Percentiles rank a stretch among this genome's conserved stretches.
phyloP scores from a whole-genome alignment of 2,888 invertebrate genomes.

The Platycheirus albimanus region DNA sequence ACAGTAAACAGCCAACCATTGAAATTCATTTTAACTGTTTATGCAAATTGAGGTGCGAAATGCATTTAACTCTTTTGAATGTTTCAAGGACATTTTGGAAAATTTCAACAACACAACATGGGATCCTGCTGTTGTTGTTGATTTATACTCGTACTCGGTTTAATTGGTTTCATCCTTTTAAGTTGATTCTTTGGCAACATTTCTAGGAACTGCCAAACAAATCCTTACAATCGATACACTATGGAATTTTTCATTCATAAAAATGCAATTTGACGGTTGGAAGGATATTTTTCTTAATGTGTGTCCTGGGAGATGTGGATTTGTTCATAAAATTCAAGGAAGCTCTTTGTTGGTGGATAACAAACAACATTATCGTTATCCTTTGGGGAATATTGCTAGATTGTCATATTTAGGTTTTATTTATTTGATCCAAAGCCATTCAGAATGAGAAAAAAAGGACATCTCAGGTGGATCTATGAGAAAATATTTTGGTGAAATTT shows the following conservation, averaged over 20 bases:
- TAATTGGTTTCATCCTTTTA: no score
- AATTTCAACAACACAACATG: background rate
- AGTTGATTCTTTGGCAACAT: conserved; percentile 19
- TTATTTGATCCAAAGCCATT: no score
- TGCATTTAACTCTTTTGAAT: background rate
- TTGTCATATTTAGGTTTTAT: no score
- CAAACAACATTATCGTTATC: no score
- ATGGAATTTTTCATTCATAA: conserved; percentile 57
- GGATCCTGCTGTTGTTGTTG: conserved; percentile 36
- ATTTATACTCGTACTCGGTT: conserved; percentile 17
- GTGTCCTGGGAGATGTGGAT: conserved; percentile 51
- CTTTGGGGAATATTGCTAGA: no score
- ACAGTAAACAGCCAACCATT: no score
- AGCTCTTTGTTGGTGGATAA: conserved; percentile 3
- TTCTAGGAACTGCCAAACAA: no score
- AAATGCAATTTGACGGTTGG: conserved; percentile 45
- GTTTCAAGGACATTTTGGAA: conserved; percentile 43
- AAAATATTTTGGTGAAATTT: no score
- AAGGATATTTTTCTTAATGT: conserved; percentile 22
- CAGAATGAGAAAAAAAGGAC: no score
- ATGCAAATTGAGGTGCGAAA: conserved; percentile 61
- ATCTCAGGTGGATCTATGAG: no score
- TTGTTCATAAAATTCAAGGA: conserved; percentile 58
- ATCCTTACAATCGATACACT: conserved; percentile 29
- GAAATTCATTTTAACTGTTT: background rate